Evolutionary conservation across 2,113 vertebrate genomes (phyloP).

Genomic region (Cinclus cinclus): DNA sequence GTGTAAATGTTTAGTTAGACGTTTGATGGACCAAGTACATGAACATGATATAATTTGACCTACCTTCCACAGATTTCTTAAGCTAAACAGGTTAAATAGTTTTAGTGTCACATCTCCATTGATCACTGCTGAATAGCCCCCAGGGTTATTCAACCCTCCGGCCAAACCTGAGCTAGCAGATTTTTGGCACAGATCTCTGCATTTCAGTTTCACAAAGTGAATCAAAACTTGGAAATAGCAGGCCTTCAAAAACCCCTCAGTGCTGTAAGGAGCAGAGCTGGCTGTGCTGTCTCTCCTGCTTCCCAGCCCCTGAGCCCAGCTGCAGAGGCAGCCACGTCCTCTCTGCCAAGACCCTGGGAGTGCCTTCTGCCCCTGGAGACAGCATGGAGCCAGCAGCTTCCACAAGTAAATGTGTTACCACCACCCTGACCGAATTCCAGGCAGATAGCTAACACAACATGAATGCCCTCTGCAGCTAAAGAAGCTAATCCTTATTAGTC

Average conservation of each 20-base stretch:
- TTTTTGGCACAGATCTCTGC: not conserved
- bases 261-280: not conserved
- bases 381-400: not conserved
- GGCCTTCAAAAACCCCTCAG: no score
- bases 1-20: not conserved
- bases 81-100: not conserved
- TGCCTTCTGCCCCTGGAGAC: not conserved
- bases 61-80: not conserved
- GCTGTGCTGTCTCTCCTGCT: not conserved
- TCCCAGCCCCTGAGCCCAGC: not conserved
- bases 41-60: not conserved
- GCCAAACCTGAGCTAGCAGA: not conserved
- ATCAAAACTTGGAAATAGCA: not conserved
- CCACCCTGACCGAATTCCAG: not conserved
- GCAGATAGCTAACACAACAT: not conserved
- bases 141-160: not conserved
- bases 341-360: not conserved
- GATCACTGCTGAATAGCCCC: not conserved
- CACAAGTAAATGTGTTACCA: not conserved
- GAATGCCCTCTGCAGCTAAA: not conserved
- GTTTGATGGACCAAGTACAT: not conserved
- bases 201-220: not conserved
- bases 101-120: not conserved
- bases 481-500: not conserved
- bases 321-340: not conserved